Evolutionary conservation across 1,140 invertebrate genomes (phyloP), one percentile per base, ranked within the genome.

Genomic region (Drosophila arawakana): DNA sequence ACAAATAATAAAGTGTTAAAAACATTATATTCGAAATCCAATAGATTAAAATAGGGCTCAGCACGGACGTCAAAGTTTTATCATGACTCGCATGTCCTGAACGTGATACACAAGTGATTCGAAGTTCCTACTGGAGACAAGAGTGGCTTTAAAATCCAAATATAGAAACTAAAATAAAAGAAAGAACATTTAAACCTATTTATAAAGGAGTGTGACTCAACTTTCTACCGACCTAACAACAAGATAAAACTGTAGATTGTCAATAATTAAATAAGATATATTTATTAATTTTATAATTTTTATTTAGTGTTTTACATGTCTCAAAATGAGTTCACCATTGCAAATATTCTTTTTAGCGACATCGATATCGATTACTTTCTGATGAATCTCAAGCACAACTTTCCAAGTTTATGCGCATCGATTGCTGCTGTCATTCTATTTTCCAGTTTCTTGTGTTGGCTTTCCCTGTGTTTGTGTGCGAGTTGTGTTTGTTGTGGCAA

Each of bases 391-490:
- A 73, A 77, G 65, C 78, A 77, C 71, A 78, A 82, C 71, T 81
- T 81, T 71, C 68, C 49, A 78, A 70, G 74, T 74, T 74, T 67
- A 78, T 81, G 79, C 52, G 74, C 60, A 74, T 77, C 71, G 80
- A 82, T 82, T 82, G 80, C 61, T 76, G 66, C 58, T 82, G 75
- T 78, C 71, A 82, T 82, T 78, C 75, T 30, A 49, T 74, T 77
- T 73, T 30, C 25, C 25, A 55, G 61, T 50, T 81, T 61, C 62
- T 62, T 43, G 63, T 80, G 76, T 67, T 80, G 68, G 6, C 3
- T 30, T 30, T 30, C 25, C 6, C 66, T 71, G 58, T 63, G 52
- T 57, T 63, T 58, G 58, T 59, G 37, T 58, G 43, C 43, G 35
- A 30, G 21, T 50, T 63, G 11, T 6, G 34, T 15, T 10, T 68